Base-by-base conservation (phyloP, 2,888 invertebrate species). In the Chloromyia formosa region DNA sequence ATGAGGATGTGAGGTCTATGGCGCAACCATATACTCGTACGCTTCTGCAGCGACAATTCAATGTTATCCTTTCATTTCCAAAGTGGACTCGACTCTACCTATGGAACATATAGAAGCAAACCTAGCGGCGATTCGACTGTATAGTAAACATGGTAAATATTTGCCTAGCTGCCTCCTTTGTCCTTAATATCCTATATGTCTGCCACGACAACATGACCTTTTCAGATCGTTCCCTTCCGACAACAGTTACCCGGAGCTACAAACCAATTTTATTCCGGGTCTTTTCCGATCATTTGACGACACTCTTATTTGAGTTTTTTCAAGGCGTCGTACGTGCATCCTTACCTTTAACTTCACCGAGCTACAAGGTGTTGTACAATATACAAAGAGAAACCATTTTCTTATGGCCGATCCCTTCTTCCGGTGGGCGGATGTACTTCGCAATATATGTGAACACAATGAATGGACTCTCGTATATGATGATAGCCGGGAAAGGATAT, bases 31-130 rank as follows among this genome's bases (percentile, higher is more conserved):
- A 60, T 27, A 27, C 58, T n/a, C n/a, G n/a, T n/a, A 35, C 22
- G 20, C 22, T 61, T 16, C 61, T 16, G 23, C 16, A 20, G 23
- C 23, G 66, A 22, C 53, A 68, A 49, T 27, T 18, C 22, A 49
- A 49, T 68, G 66, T 68, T 68, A 68, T 68, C 66, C 66, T 68
- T 68, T 68, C 66, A 68, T 68, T 68, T 49, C 18, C 12, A 22
- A 22, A 68, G 66, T 68, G 53, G 66, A 68, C 66, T 68, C 49
- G 66, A 27, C n/a, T 12, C 9, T 3, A 27, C 35, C 2, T 10
- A 14, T 12, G 35, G 35, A 61, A 12, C 12, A 27, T 35, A 61
- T 27, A 14, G 61, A 35, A 35, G 27, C 23, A 16, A 9, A 20
- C 22, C 14, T 12, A n/a, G 14, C 22, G 49, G 53, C 20, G 23